A percentile compares a stretch with the other conserved stretches of the same genome.
phyloP scores from a whole-genome alignment of 2,797 vertebrate genomes.

The Phrynocephalus vlangalii region DNA sequence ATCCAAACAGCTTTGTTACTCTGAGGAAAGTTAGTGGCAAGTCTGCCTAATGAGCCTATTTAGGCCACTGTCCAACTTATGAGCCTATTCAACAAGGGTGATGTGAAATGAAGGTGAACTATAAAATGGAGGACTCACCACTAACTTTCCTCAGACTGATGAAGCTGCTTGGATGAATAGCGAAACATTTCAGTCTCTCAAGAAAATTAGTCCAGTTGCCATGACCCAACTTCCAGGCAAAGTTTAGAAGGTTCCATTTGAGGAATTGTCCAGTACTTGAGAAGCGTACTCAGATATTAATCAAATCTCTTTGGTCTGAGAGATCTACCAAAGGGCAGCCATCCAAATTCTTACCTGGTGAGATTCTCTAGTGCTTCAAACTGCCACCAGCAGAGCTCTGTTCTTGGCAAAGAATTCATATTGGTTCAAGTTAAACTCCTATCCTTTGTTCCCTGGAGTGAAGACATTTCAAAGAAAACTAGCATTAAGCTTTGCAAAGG shows the following conservation, averaged over 20 bases:
- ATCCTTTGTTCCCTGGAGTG: background rate
- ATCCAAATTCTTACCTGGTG: background rate
- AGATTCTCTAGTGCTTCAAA: constrained; percentile 8
- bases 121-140: too few species aligned
- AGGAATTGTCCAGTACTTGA: rapidly evolving
- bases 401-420: background rate
- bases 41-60: too few species aligned
- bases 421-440: rapidly evolving
- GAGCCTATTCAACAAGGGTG: too few species aligned
- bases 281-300: background rate
- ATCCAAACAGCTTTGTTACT: too few species aligned
- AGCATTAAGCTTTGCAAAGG: background rate
- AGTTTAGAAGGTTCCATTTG: background rate
- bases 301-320: background rate
- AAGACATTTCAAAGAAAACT: background rate
- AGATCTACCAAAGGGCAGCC: background rate
- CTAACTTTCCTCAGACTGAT: too few species aligned
- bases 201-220: too few species aligned
- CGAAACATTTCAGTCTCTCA: too few species aligned
- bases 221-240: too few species aligned
- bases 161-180: too few species aligned
- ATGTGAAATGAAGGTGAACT: too few species aligned
- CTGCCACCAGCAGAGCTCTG: background rate
- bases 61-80: too few species aligned
- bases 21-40: too few species aligned